Evolutionary conservation across 2,797 vertebrate genomes (phyloP), one percentile per base, ranked within the genome.

Genomic region (Eleutherodactylus coqui): DNA sequence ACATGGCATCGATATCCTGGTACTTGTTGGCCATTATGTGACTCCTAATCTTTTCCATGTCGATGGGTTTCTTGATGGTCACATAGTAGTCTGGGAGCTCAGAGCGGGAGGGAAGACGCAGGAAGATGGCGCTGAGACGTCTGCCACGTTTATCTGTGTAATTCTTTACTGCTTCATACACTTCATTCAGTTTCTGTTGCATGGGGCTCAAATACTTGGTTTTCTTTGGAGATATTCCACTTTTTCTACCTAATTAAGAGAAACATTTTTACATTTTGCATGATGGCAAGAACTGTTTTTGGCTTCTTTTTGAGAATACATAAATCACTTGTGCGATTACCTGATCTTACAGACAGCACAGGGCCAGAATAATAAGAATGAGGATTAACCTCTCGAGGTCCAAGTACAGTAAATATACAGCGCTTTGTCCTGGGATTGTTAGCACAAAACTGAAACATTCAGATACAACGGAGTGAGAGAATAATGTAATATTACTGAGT

Each of bases 21-120:
- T 98, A 99, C 87, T 99, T 99, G 88, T 98, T 99, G 79, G 97
- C 95, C 95, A 98, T 95, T 96, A 99, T 99, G 90, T 99, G 98
- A 88, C 96, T 97, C 92, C 96, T 96, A 90, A 99, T 96, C 90
- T 98, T 98, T 91, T 99, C 98, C 97, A 99, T 98, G 92, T 99
- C 98, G 84, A 99, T 95, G 0, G 98, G 98, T 70, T 96, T 98
- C 90, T 99, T 99, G 91, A 99, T 99, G 86, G 98, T 98, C 24
- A 99, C 89, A 29, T 99, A 99, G 90, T 99, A 99, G 91, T 99
- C 97, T 0, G 98, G 98, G 58, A 99, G 95, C 90, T 99, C 98
- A 0, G 97, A 96, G 0, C 98, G 96, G 36, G 98, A 99, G 0
- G 98, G 98, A 87, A 99, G 95, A n/a, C 98, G 95, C 86, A 99